A percentile compares a stretch with the other conserved stretches of the same genome.
phyloP scores from a whole-genome alignment of 2,113 vertebrate genomes.

The Vidua macroura region DNA sequence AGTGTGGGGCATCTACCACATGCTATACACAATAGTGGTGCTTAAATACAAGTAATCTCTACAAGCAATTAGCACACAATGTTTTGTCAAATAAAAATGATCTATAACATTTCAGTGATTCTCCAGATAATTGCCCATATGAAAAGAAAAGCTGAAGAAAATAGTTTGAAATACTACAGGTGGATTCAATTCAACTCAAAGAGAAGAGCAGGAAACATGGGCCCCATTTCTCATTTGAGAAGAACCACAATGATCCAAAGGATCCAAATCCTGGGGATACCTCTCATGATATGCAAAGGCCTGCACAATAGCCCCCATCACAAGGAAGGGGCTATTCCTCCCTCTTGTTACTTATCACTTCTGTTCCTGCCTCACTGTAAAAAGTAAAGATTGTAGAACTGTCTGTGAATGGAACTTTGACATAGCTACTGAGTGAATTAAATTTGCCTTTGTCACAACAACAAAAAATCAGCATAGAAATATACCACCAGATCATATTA shows the following conservation, averaged over 20 bases:
- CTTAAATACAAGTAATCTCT: background rate
- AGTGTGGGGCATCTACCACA: background rate
- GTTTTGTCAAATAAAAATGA: background rate
- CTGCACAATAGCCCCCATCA: background rate
- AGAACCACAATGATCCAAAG: background rate
- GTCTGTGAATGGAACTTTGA: background rate
- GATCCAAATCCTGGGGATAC: no score
- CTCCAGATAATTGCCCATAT: background rate
- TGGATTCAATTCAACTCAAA: background rate
- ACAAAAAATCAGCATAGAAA: background rate
- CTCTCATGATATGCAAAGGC: background rate
- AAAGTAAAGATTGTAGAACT: background rate
- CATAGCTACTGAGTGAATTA: background rate
- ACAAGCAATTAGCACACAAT: background rate
- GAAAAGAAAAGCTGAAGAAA: background rate
- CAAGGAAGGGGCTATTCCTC: background rate
- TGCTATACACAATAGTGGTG: background rate
- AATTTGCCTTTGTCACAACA: background rate
- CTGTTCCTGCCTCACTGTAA: background rate
- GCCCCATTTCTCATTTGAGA: background rate
- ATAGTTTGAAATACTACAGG: background rate
- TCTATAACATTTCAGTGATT: background rate
- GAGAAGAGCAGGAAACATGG: background rate
- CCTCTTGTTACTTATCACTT: background rate
- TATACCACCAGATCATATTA: no score